A percentile compares a stretch with the other conserved stretches of the same genome.
phyloP scores from a whole-genome alignment of 2,888 invertebrate genomes.

The Coleophora deauratella region DNA sequence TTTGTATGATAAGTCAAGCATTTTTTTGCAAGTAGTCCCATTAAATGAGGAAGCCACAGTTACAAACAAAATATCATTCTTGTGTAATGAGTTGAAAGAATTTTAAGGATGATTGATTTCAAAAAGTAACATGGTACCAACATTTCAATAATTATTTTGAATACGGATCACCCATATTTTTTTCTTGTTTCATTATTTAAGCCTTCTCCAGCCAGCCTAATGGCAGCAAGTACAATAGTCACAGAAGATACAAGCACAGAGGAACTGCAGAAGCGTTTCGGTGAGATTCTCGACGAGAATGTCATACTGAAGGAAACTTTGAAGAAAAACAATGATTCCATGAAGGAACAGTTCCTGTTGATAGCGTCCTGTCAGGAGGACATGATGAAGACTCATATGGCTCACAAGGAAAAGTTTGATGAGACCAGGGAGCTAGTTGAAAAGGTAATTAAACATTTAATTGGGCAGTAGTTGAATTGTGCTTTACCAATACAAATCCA shows the following conservation, averaged over 20 bases:
- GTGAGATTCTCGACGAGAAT: constrained; percentile 73
- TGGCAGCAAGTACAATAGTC: constrained; percentile 59
- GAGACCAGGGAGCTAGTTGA: constrained; percentile 77
- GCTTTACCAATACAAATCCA: no score
- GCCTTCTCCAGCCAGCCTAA: constrained; percentile 60
- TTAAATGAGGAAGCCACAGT: no score
- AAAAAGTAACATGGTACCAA: no score
- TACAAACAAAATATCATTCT: no score
- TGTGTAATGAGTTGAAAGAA: no score
- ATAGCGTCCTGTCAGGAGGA: constrained; percentile 78
- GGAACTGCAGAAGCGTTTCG: constrained; percentile 67
- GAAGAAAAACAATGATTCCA: constrained; percentile 77
- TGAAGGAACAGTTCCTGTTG: constrained; percentile 78
- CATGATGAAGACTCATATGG: constrained; percentile 74
- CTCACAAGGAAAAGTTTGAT: constrained; percentile 78
- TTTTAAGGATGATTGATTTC: no score
- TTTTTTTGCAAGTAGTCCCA: no score
- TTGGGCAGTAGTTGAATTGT: background rate
- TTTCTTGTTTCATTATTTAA: no score
- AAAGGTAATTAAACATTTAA: constrained; percentile 36
- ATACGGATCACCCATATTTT: no score
- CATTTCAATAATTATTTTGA: no score
- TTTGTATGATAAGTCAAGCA: no score
- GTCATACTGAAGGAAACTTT: constrained; percentile 75
- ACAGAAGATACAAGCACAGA: constrained; percentile 52